Evolutionary conservation across 2,888 invertebrate genomes (phyloP).

Genomic region (Drosophila neonasuta): DNA sequence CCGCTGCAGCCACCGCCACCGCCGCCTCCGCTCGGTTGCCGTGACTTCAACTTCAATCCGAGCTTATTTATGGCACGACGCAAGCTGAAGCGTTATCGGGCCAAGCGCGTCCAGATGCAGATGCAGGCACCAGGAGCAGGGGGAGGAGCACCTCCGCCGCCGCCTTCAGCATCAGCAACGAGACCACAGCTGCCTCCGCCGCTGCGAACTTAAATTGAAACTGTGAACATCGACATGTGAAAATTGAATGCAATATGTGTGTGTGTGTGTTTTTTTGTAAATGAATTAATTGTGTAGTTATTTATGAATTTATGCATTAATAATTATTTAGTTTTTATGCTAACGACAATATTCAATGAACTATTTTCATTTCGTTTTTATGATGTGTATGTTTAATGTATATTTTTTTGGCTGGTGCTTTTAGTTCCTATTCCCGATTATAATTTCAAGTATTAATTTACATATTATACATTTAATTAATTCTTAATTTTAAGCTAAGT

Average conservation of each 20-base stretch:
- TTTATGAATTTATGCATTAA: constrained; percentile 11
- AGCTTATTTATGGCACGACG: constrained; percentile 79
- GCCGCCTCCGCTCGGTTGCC: constrained; percentile 48
- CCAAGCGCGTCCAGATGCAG: constrained; percentile 62
- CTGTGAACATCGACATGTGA: constrained; percentile 64
- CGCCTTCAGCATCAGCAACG: constrained; percentile 22
- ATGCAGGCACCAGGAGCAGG: constrained; percentile 29
- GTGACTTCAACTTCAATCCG: constrained; percentile 79
- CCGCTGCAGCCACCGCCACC: constrained; percentile 20
- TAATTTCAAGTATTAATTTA: constrained; percentile 48
- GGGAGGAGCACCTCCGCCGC: constrained; percentile 27
- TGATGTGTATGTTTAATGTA: constrained; percentile 33
- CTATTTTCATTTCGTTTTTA: constrained; percentile 16
- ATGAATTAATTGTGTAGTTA: constrained; percentile 23
- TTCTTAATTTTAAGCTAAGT: constrained; percentile 60
- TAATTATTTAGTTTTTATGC: constrained; percentile 38
- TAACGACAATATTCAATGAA: constrained; percentile 48
- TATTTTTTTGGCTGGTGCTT: constrained; percentile 71
- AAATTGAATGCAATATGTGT: constrained; percentile 70
- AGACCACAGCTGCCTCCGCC: constrained; percentile 39
- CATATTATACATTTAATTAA: constrained; percentile 22
- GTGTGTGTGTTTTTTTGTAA: not conserved
- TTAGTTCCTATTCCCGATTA: constrained; percentile 71
- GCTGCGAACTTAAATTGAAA: constrained; percentile 40
- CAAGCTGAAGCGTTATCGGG: constrained; percentile 78